A percentile compares a stretch with the other conserved stretches of the same genome.
Evolutionary conservation across 2,888 invertebrate genomes (phyloP).

Genomic region (Trichogramma dendrolimi): DNA sequence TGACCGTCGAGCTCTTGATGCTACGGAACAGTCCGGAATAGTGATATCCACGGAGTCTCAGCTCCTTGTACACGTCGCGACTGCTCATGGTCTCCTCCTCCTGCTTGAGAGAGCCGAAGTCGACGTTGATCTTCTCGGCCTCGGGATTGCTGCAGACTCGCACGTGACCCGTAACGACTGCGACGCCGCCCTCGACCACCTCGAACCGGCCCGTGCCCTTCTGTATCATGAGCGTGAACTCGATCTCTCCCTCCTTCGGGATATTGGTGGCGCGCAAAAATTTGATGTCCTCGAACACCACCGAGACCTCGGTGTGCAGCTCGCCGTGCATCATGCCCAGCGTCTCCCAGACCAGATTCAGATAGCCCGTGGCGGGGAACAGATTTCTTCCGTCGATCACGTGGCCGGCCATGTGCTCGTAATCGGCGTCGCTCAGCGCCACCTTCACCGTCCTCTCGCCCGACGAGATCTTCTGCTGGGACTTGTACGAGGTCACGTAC

Average conservation of each 20-base stretch:
- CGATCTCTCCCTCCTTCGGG: conserved; percentile 60
- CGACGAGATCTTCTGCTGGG: conserved; percentile 64
- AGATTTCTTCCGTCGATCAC: conserved; percentile 79
- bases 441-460: conserved; percentile 64
- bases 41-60: conserved; percentile 56
- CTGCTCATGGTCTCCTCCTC: conserved; percentile 38
- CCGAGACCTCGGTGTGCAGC: conserved; percentile 66
- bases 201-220: conserved; percentile 55
- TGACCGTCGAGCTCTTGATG: conserved; percentile 52
- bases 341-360: conserved; percentile 73
- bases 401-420: conserved; percentile 73
- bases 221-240: conserved; percentile 58
- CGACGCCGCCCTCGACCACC: conserved; percentile 66
- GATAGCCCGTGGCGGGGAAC: conserved; percentile 83
- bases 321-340: conserved; percentile 66
- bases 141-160: conserved; percentile 56
- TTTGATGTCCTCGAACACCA: conserved; percentile 79
- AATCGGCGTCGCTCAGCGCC: conserved; percentile 62
- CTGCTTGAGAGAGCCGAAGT: conserved; percentile 7
- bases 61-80: conserved; percentile 51
- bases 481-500: conserved; percentile 67
- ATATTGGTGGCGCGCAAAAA: conserved; percentile 81
- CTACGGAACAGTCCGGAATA: conserved; percentile 56
- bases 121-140: conserved; percentile 40
- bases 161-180: conserved; percentile 68